Base-by-base conservation (phyloP, 2,888 invertebrate genomes). In the Lypha dubia region DNA sequence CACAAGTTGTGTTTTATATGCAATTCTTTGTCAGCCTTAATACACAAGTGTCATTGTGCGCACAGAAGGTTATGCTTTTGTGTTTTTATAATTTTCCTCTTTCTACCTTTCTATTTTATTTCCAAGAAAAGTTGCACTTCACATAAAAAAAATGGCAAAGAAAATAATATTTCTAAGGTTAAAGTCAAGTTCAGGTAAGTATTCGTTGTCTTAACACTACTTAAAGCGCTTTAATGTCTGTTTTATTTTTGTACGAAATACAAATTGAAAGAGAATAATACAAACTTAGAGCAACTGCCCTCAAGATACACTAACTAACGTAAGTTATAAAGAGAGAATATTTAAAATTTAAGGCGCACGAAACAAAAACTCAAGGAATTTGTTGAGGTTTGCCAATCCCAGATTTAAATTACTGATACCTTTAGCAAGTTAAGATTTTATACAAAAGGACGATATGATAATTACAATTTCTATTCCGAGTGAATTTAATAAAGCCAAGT, bases 161-260 rank as follows among this genome's bases (percentile, higher is more conserved):
- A 15, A 41, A 46, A 13, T 15, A 28, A 51, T 17, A 8, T 51
- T 32, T 8, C 15, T 51, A 32, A 41, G 35, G 32, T 63, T 44
- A 15, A 53, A 65, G 41, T 44, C 53, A 75, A 75, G 44, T 75
- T 74, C 73, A 62, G 15, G 17, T 63, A 9, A 17, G 9, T 44
- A 5, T 51, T 63, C 5, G 15, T 63, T 8, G n/a, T 24, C 28
- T 41, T 35, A 20, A 11, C 1, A 65, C 41, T 8, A 32, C 28
- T 20, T 28, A 28, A 53, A 15, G 17, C n/a, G n/a, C 15, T 17
- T 63, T 51, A 53, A 63, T 20, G 35, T 28, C 24, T 7, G 15
- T 28, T 4, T 28, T 15, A 15, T 9, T 15, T 13, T 24, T 22
- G 15, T 24, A 22, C 5, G 13, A 24, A 51, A 24, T 22, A 22